Evolutionary conservation across 2,888 invertebrate species (phyloP), one percentile per base, ranked within the genome.

Genomic region (Magallana nippona): DNA sequence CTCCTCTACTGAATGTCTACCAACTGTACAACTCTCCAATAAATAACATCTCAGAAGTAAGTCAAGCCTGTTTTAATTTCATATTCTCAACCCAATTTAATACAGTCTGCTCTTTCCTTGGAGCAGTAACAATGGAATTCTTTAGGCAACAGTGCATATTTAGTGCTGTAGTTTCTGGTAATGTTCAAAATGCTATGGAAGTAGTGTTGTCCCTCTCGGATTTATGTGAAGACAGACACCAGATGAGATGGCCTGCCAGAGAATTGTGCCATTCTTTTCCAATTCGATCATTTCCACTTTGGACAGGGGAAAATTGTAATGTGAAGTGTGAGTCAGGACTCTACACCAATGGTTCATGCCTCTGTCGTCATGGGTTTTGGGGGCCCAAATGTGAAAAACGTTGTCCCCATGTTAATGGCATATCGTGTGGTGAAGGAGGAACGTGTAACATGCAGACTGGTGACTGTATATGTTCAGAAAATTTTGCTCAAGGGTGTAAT

Each of bases 351-450:
- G 27, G 56, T 10, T 62, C 57, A 1, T 91, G 91, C 84, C 10
- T 62, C 10, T 92, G 92, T 84, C 27, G 80, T 10, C 79, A 86
- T 17, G 90, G 89, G 19, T 91, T 85, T 86, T 91, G 87, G 85
- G 90, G 90, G 2, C 58, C 77, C 13, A 58, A 62, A 1, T 92
- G 92, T 81, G 82, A 87, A 22, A 44, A 80, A 55, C 63, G 83
- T 1, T 92, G 92, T 81, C 87, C 87, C 0, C 84, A 62, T 56
- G 85, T 85, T 11, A 55, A 83, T 55, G 84, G 84, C 17, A 79
- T 81, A 15, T 79, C 88, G 8, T 91, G 91, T 86, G 90, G 89
- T 13, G 89, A 88, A 10, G 89, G 88, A 17, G 63, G n/a, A 17
- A 81, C 84, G 1, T 91, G 91, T 82, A 58, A 87, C 27, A 62